phyloP scores from a whole-genome alignment of 2,113 vertebrate species.

The Erinaceus europaeus region DNA sequence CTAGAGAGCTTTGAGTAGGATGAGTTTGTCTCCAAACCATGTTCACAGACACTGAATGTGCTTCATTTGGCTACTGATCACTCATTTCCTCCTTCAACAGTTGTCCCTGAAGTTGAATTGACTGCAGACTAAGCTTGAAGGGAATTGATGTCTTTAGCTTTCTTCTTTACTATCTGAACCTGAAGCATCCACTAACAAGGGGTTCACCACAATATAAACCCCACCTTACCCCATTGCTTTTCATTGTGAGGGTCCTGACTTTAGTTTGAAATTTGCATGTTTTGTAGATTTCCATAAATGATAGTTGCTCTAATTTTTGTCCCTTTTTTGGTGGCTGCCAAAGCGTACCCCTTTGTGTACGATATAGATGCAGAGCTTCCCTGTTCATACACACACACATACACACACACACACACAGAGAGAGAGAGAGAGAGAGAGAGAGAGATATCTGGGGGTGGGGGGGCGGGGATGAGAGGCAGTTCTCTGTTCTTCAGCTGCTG shows the following conservation, averaged over 20 bases:
- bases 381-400: fast-evolving
- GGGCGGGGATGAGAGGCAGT: constrained; percentile 20
- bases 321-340: constrained; percentile 36
- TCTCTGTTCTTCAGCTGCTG: constrained; percentile 65
- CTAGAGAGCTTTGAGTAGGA: neutral
- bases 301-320: no score
- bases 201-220: no score
- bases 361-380: neutral
- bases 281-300: neutral
- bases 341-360: neutral
- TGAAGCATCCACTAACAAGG: no score
- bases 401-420: neutral
- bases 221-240: neutral
- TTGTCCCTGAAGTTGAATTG: neutral
- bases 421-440: neutral
- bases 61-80: neutral
- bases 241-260: neutral
- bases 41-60: neutral
- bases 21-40: neutral
- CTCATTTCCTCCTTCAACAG: neutral
- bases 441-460: no score
- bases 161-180: neutral
- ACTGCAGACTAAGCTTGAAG: neutral
- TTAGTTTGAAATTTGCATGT: neutral
- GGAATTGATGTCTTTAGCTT: neutral